Conservation (phyloP, 2,797 vertebrate species). For the Orestias chungarensis region DNA sequence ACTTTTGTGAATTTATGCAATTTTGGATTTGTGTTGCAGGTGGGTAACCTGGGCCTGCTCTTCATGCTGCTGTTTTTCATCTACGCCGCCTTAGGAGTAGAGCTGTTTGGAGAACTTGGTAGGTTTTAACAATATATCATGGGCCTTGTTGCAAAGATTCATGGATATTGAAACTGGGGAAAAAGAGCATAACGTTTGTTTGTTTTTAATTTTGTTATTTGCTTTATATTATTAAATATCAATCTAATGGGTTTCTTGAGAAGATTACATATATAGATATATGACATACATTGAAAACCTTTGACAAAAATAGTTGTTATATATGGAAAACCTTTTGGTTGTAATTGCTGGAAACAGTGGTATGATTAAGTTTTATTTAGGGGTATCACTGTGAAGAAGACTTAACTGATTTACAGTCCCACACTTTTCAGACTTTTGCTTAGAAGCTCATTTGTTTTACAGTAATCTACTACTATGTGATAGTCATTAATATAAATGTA, state of each 20-base stretch:
- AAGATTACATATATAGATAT: no score
- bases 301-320: no score
- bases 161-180: not conserved
- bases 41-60: slow-evolving; percentile 97
- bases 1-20: no score
- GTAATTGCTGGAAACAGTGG: not conserved
- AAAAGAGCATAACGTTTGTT: not conserved
- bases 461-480: not conserved
- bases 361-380: not conserved
- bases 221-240: no score
- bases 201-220: no score
- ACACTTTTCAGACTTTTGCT: not conserved
- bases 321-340: not conserved
- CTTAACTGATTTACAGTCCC: not conserved
- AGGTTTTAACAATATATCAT: slow-evolving; percentile 56
- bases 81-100: slow-evolving; percentile 96
- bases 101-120: slow-evolving; percentile 98
- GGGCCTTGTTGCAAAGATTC: not conserved
- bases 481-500: not conserved
- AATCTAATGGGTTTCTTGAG: no score
- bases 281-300: no score
- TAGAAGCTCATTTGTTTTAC: not conserved
- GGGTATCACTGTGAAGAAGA: not conserved
- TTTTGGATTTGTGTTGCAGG: slow-evolving; percentile 86
- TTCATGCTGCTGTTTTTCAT: slow-evolving; percentile 99